A percentile compares a stretch with the other conserved stretches of the same genome.
These are phyloP conservation scores for Microplitis deprimator DNA, from an alignment of 2,888 invertebrate species.

Conservation along the genomic window DNA sequence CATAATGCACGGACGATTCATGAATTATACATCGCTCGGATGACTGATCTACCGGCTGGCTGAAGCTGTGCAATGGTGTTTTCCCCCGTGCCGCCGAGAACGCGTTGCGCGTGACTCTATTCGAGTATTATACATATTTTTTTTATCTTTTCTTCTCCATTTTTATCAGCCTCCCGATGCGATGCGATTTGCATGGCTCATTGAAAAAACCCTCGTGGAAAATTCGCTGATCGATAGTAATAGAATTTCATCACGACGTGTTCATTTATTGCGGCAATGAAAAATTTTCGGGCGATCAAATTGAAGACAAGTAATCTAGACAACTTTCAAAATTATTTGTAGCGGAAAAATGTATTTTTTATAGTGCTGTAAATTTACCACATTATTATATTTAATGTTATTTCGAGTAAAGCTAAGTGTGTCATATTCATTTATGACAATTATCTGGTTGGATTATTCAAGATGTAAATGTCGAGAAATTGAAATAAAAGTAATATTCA, in stretches of 20 bases:
- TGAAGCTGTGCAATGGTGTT: constrained; percentile 17
- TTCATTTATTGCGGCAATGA: too few relatives aligned
- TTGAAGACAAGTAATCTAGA: too few relatives aligned
- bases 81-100: constrained; percentile 2
- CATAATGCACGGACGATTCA: constrained; percentile 58
- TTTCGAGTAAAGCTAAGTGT: not conserved
- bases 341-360: not conserved
- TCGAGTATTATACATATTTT: not conserved
- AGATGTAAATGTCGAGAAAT: constrained; percentile 56
- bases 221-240: not conserved
- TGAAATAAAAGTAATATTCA: constrained; percentile 61
- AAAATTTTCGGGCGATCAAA: too few relatives aligned
- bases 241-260: not conserved
- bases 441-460: constrained; percentile 53
- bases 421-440: constrained; percentile 50
- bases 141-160: not conserved
- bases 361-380: not conserved
- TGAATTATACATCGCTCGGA: constrained; percentile 59
- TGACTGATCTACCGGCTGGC: constrained; percentile 55
- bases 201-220: not conserved
- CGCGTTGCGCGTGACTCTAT: constrained; percentile 26
- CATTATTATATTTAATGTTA: not conserved
- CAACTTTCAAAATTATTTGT: too few relatives aligned
- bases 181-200: not conserved
- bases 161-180: not conserved